Conservation (phyloP, 2,797 vertebrate species). For the Alcedo quadribrachys region DNA sequence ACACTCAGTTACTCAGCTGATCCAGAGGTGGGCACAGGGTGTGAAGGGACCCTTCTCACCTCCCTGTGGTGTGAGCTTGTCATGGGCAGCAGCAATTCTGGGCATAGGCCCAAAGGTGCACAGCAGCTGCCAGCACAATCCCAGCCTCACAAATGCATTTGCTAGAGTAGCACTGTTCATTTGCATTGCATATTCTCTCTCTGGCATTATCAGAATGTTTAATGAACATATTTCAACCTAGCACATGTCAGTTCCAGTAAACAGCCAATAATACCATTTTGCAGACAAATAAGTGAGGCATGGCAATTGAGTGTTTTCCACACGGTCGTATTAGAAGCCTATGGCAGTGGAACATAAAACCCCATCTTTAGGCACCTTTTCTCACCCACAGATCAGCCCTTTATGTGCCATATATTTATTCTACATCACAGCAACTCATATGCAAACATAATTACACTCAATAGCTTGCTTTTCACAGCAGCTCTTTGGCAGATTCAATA, state of each 20-base stretch:
- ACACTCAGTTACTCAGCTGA: constrained; percentile 28
- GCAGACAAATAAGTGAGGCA: not conserved
- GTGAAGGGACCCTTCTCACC: not conserved
- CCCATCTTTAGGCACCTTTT: not conserved
- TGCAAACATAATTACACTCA: not conserved
- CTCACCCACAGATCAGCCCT: not conserved
- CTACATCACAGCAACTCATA: not conserved
- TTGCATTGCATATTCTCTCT: not conserved
- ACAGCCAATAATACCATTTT: not conserved
- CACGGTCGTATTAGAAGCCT: not conserved
- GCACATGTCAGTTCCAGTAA: rapidly evolving
- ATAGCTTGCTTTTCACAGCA: not conserved
- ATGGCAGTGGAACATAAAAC: not conserved
- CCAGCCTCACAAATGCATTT: not conserved
- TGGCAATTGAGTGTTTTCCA: not conserved
- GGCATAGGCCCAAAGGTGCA: not conserved
- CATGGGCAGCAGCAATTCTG: not conserved
- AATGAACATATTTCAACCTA: not conserved
- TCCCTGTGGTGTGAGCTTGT: not conserved
- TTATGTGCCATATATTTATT: not conserved
- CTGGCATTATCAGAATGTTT: not conserved
- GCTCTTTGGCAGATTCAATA: not conserved
- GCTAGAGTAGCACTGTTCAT: not conserved
- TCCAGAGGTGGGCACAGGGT: not conserved
- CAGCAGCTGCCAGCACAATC: not conserved